These are phyloP conservation scores for Carposina sasakii DNA, from an alignment of 1,140 invertebrate species.

Conservation along the genomic window DNA sequence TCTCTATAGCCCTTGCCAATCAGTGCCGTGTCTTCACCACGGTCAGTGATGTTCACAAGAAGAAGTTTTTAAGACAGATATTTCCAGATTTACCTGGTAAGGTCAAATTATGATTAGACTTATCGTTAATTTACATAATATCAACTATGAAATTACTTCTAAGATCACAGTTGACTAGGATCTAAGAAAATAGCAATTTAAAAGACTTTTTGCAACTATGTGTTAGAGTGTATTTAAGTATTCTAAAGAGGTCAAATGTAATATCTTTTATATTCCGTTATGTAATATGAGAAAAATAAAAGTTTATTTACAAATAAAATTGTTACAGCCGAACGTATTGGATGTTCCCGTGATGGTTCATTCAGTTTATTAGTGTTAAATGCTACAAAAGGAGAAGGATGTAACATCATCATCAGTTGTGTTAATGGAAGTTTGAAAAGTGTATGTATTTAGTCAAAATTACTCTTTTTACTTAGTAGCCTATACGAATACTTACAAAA, in stretches of 20 bases:
- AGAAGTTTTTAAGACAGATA: conserved; percentile 52
- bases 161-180: too few relatives aligned
- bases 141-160: too few relatives aligned
- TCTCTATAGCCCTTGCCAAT: conserved; percentile 76
- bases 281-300: too few relatives aligned
- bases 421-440: conserved; percentile 24
- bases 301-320: too few relatives aligned
- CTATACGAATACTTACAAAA: too few relatives aligned
- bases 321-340: conserved; percentile 27
- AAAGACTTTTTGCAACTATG: too few relatives aligned
- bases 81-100: conserved; percentile 68
- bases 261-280: too few relatives aligned
- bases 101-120: too few relatives aligned
- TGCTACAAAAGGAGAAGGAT: conserved; percentile 17
- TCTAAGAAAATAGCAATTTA: too few relatives aligned
- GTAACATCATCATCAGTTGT: conserved; percentile 20
- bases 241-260: too few relatives aligned
- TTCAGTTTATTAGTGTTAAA: conserved; percentile 22
- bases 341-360: conserved; percentile 22
- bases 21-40: conserved; percentile 76
- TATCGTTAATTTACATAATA: too few relatives aligned
- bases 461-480: neutral
- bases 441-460: conserved; percentile 14
- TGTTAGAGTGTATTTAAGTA: too few relatives aligned
- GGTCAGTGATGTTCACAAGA: conserved; percentile 69